Conservation (phyloP, 2,888 invertebrate genomes). For the Lasius fuliginosus region DNA sequence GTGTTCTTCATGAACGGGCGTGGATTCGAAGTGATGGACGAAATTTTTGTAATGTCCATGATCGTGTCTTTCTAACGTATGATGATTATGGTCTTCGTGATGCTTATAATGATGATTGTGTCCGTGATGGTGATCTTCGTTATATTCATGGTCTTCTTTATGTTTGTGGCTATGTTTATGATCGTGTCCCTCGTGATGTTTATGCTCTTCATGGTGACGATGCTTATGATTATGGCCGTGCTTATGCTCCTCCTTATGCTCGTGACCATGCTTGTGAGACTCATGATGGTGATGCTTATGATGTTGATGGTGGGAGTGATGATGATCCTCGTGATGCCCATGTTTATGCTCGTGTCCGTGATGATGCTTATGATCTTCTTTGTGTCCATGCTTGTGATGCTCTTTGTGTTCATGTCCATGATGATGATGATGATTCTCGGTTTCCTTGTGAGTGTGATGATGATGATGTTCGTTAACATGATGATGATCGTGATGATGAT, state of each 20-base stretch:
- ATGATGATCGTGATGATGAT: constrained; percentile 82
- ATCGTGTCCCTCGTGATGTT: constrained; percentile 77
- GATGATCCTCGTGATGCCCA: constrained; percentile 70
- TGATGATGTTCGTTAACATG: constrained; percentile 82
- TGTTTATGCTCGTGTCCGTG: constrained; percentile 80
- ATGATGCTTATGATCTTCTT: constrained; percentile 80
- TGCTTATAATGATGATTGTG: constrained; percentile 75
- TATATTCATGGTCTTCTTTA: constrained; percentile 77
- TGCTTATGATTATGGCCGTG: constrained; percentile 79
- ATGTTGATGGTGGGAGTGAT: constrained; percentile 74
- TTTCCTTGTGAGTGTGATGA: constrained; percentile 81
- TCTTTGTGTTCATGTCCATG: constrained; percentile 81
- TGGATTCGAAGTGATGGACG: constrained; percentile 70
- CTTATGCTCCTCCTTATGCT: constrained; percentile 78
- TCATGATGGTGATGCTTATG: constrained; percentile 76
- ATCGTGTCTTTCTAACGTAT: constrained; percentile 70
- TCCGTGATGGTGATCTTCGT: constrained; percentile 77
- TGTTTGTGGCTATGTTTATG: constrained; percentile 78
- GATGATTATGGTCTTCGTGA: constrained; percentile 73
- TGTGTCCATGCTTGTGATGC: constrained; percentile 80
- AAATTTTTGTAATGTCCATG: constrained; percentile 67
- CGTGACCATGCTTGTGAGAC: constrained; percentile 76
- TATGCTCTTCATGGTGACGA: constrained; percentile 78
- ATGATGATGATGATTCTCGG: constrained; percentile 81
- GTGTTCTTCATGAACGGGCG: constrained; percentile 78